Conservation (phyloP, 2,113 vertebrate genomes). For the Piprites chloris region DNA sequence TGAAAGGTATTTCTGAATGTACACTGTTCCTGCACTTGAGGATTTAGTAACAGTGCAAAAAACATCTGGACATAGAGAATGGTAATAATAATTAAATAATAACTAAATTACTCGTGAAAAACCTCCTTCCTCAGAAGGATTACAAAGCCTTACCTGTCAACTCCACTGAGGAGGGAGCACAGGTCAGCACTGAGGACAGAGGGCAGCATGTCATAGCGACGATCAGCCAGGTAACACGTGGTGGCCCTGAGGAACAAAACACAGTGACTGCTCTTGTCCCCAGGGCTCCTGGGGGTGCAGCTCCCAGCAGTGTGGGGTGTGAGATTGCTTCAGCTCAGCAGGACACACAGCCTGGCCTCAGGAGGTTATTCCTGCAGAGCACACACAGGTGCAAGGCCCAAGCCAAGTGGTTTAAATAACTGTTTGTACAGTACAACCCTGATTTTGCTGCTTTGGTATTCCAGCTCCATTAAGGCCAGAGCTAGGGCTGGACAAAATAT, state of each 20-base stretch:
- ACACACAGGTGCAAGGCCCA: neutral
- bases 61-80: neutral
- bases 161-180: slow-evolving; percentile 90
- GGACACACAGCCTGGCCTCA: neutral
- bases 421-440: neutral
- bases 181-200: slow-evolving; percentile 84
- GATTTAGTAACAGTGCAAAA: neutral
- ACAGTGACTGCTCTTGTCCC: neutral
- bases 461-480: neutral
- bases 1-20: neutral
- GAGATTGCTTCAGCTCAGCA: neutral
- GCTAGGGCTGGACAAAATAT: neutral
- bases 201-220: slow-evolving; percentile 94
- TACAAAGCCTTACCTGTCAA: slow-evolving; percentile 81
- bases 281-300: neutral
- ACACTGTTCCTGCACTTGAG: neutral
- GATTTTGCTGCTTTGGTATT: neutral
- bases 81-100: neutral
- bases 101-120: neutral
- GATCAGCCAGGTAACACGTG: slow-evolving; percentile 91
- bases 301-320: neutral
- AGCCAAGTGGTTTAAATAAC: neutral
- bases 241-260: slow-evolving; percentile 80
- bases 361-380: neutral
- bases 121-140: neutral